phyloP scores from a whole-genome alignment of 53 echinoderm and acorn worm genomes.

The Echinometra lucunter region DNA sequence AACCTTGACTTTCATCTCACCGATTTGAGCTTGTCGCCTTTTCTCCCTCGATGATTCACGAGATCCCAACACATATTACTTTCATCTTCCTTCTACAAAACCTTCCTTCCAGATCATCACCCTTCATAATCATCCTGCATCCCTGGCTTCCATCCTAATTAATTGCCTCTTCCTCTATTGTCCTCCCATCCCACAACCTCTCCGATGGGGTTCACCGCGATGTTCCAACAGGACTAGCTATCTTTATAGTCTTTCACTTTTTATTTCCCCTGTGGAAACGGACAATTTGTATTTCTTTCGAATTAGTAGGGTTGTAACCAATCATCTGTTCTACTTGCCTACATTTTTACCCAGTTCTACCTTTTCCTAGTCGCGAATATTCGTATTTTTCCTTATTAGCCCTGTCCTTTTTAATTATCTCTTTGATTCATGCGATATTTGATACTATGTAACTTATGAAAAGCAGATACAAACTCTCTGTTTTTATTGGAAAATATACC shows the following conservation, averaged over 20 bases:
- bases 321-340: slow-evolving; percentile 2
- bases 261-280: slow-evolving; percentile 14
- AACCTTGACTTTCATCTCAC: slow-evolving; percentile 59
- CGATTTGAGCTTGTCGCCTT: slow-evolving; percentile 15
- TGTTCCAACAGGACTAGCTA: neutral
- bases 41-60: slow-evolving; percentile 53
- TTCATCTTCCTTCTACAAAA: slow-evolving; percentile 41
- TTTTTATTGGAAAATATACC: neutral
- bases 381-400: neutral
- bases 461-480: neutral
- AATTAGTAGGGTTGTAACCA: slow-evolving; percentile 23
- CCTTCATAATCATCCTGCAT: slow-evolving; percentile 48
- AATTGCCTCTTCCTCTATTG: slow-evolving; percentile 38
- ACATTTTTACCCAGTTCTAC: neutral
- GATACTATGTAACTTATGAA: neutral
- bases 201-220: neutral
- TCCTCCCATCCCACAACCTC: slow-evolving; percentile 4
- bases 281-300: neutral
- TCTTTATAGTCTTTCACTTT: neutral
- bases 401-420: neutral
- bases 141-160: slow-evolving; percentile 22
- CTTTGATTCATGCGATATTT: neutral
- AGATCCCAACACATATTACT: slow-evolving; percentile 45
- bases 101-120: slow-evolving; percentile 37
- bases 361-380: neutral